Base-by-base conservation (phyloP, 1,140 invertebrate species). In the Lordiphosa collinella region DNA sequence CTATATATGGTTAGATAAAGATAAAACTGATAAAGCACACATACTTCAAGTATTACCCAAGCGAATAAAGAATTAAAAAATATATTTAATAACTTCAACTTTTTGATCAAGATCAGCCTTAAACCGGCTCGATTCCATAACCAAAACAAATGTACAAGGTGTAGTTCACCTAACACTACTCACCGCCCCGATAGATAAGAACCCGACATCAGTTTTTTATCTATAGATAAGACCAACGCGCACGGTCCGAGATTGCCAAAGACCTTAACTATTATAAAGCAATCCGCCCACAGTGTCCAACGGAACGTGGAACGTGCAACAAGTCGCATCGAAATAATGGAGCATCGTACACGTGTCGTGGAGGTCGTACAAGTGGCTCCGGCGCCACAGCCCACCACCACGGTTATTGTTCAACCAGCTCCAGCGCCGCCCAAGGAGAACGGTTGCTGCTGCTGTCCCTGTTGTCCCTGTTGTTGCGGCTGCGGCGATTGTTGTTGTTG, bases 401-500 rank as follows among this genome's bases (percentile, higher is more conserved):
- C 78, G 22, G 78, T 84, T n/a, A 84, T 82, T 16, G 71, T 82
- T 0, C 72, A 85, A 22, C 41, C 36, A 1, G 50, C 54, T 11
- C 57, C 60, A 5, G 32, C 70, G 0, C 65, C 70, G 16, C 61
- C 76, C n/a, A 75, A 82, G 51, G 68, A 78, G 1, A 78, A 73
- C 5, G 25, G 63, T 44, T 82, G 78, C 10, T 82, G 78, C 37
- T 82, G 56, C n/a, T 65, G 59, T 2, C 78, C 78, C 31, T 82
- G 78, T 16, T 69, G 44, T 1, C 78, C 78, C 9, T 82, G 78
- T 41, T 82, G 78, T 61, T 84, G 53, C 12, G 36, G 57, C 5
- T 82, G 78, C 5, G 78, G 78, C 32, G 78, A 82, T 11, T 73
- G 72, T 38, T 84, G 78, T 51, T 82, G 72, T 53, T 82, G 78